Conservation (phyloP, 2,888 invertebrate species). For the Dolichopus griseipennis region DNA sequence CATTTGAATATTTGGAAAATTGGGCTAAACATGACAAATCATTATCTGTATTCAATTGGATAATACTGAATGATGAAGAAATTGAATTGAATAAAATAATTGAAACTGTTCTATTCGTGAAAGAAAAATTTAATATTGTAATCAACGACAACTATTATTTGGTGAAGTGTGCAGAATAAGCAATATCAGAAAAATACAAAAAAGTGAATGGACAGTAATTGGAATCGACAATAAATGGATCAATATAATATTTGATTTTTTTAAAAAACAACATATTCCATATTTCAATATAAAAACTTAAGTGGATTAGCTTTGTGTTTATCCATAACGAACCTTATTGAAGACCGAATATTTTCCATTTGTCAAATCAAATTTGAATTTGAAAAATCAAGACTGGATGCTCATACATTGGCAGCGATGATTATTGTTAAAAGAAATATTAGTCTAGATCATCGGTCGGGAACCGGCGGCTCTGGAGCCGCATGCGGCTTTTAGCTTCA, state of each 20-base stretch:
- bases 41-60: too few relatives aligned
- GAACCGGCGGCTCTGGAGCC: too few relatives aligned
- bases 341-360: constrained; percentile 7
- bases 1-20: background rate
- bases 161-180: constrained; percentile 14
- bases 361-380: background rate
- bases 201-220: constrained; percentile 12
- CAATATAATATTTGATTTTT: constrained; percentile 9
- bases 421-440: constrained; percentile 1
- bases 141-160: constrained; percentile 13
- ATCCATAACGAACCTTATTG: background rate
- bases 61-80: too few relatives aligned
- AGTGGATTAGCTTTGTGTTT: background rate
- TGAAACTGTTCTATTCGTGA: background rate
- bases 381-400: constrained; percentile 4
- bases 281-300: constrained; percentile 1
- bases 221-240: constrained; percentile 9
- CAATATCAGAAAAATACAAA: constrained; percentile 8
- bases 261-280: constrained; percentile 8
- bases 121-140: background rate
- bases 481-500: too few relatives aligned
- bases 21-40: too few relatives aligned
- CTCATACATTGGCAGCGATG: background rate
- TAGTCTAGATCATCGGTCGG: constrained; percentile 5
- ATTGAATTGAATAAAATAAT: too few relatives aligned